Evolutionary conservation across 1,140 invertebrate genomes (phyloP).

Genomic region (Rhizoglyphus robini): DNA sequence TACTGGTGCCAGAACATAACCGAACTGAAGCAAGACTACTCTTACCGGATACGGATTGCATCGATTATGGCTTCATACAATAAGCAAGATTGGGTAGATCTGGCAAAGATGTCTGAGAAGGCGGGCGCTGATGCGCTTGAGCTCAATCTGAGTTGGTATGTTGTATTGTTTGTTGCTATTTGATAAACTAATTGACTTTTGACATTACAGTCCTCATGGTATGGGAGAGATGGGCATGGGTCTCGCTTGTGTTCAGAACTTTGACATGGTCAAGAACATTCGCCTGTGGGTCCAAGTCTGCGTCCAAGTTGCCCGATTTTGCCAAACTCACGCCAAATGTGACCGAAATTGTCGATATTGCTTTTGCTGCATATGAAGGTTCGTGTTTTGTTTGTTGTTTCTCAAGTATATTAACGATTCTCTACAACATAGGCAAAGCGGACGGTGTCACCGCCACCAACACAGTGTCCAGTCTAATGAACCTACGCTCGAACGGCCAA

Average conservation of each 20-base stretch:
- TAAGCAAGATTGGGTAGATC: constrained; percentile 69
- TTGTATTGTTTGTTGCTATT: too few relatives aligned
- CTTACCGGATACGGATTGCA: constrained; percentile 78
- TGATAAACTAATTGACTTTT: not conserved
- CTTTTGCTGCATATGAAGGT: constrained; percentile 52
- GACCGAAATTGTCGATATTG: constrained; percentile 77
- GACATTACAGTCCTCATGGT: constrained; percentile 63
- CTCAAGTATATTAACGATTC: not conserved
- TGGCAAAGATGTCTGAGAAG: constrained; percentile 58
- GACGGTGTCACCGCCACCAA: constrained; percentile 95
- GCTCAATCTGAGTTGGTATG: constrained; percentile 67
- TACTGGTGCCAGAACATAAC: constrained; percentile 82
- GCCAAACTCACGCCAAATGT: constrained; percentile 96
- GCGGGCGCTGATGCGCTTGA: constrained; percentile 88
- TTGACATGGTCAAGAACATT: constrained; percentile 68
- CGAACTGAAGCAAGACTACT: constrained; percentile 85
- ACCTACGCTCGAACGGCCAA: constrained; percentile 54
- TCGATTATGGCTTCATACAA: constrained; percentile 92
- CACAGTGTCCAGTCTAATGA: constrained; percentile 86
- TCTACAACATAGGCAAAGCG: constrained; percentile 55
- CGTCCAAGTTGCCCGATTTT: constrained; percentile 90
- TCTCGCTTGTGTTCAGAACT: constrained; percentile 84
- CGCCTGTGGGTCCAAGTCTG: constrained; percentile 70
- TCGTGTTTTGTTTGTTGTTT: not conserved
- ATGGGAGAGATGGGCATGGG: constrained; percentile 98